phyloP scores from a whole-genome alignment of 2,113 vertebrate species.

The Polypterus senegalus region DNA sequence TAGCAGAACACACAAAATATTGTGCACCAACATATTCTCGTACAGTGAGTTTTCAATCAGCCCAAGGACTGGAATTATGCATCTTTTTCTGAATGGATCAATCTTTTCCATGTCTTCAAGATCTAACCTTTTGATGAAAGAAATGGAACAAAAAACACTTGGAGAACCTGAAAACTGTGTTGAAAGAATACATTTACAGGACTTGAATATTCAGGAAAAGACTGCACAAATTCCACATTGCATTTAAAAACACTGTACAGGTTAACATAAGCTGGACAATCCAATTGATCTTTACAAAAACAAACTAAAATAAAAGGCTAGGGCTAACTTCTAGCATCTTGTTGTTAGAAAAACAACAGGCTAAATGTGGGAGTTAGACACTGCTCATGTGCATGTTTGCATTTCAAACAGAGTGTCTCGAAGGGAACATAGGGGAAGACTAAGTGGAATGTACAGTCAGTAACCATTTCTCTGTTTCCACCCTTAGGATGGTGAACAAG shows the following conservation, averaged over 20 bases:
- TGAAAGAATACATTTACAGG: too few relatives aligned
- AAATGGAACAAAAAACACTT: slow-evolving; percentile 7
- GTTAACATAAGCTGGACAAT: background rate
- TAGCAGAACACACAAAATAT: slow-evolving; percentile 73
- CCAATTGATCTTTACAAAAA: too few relatives aligned
- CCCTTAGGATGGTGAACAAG: too few relatives aligned
- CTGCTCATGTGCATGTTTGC: too few relatives aligned
- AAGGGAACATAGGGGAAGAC: too few relatives aligned
- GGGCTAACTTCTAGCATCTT: too few relatives aligned
- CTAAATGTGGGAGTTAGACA: too few relatives aligned
- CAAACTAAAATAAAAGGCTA: too few relatives aligned
- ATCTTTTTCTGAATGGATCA: slow-evolving; percentile 81
- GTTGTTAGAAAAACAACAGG: too few relatives aligned
- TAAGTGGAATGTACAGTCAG: too few relatives aligned
- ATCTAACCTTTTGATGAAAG: slow-evolving; percentile 58
- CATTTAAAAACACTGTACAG: background rate
- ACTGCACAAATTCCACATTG: background rate
- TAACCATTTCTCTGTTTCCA: too few relatives aligned
- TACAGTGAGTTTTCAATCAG: slow-evolving; percentile 88
- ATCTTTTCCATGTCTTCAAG: slow-evolving; percentile 79
- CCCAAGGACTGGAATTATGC: slow-evolving; percentile 80
- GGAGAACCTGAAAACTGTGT: background rate
- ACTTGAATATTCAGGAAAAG: background rate
- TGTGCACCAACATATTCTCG: slow-evolving; percentile 80
- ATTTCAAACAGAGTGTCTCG: too few relatives aligned